Evolutionary conservation across 1,140 invertebrate species (phyloP).

Genomic region (Drosophila simulans): DNA sequence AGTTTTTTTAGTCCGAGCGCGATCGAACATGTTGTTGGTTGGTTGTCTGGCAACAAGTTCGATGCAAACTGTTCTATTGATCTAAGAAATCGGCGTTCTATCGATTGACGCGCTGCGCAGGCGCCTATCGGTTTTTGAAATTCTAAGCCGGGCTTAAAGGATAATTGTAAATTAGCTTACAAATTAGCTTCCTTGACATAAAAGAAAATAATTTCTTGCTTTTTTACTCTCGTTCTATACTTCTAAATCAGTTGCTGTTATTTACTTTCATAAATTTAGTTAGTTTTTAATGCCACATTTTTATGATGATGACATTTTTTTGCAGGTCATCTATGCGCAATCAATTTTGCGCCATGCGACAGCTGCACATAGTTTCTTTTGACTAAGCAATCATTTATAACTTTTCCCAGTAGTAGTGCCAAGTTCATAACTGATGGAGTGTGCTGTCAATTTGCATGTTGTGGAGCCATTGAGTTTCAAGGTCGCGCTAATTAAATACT

Average conservation of each 20-base stretch:
- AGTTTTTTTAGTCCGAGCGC: too few species aligned
- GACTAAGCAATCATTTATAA: slow-evolving; percentile 3
- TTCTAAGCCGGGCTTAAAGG: background rate
- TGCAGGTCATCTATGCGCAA: background rate
- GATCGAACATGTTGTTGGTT: too few species aligned
- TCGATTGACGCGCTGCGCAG: slow-evolving; percentile 27
- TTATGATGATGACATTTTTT: too few species aligned
- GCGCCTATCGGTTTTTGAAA: slow-evolving; percentile 24
- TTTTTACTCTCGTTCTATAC: too few species aligned
- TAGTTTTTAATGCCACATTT: too few species aligned
- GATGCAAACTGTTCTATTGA: too few species aligned
- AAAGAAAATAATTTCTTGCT: too few species aligned
- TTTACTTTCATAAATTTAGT: too few species aligned
- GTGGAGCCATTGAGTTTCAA: background rate
- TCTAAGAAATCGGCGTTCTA: slow-evolving; percentile 3
- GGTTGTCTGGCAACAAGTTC: too few species aligned
- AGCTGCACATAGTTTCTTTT: background rate
- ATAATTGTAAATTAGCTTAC: too few species aligned
- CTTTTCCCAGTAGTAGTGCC: background rate
- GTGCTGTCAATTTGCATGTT: slow-evolving; percentile 6
- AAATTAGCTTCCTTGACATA: too few species aligned
- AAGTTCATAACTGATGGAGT: background rate
- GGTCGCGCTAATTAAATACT: slow-evolving; percentile 10
- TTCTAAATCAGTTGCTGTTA: too few species aligned
- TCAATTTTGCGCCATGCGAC: background rate